Percentiles rank a stretch among this genome's conserved stretches.
These are phyloP conservation scores for Craseonycteris thonglongyai DNA, from an alignment of 2,113 vertebrate genomes.

Conservation along the genomic window DNA sequence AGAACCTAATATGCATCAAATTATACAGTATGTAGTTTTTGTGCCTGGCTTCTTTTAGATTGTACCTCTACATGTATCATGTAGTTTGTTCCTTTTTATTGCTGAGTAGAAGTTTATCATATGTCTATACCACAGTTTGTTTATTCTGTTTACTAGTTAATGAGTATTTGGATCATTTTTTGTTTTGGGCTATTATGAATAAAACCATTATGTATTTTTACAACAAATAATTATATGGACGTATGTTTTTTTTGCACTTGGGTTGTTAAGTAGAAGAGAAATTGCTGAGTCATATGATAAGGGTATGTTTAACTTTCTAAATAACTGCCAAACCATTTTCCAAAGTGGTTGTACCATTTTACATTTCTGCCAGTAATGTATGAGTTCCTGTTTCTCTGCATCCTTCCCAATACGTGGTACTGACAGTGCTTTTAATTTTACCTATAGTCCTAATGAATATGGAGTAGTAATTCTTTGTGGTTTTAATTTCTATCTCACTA, in stretches of 20 bases:
- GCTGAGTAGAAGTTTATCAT: not conserved
- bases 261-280: not conserved
- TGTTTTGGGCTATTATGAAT: not conserved
- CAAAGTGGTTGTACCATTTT: not conserved
- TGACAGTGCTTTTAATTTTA: not conserved
- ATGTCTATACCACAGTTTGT: not conserved
- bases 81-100: not conserved
- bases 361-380: not conserved
- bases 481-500: conserved; percentile 21
- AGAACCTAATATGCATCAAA: not conserved
- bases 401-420: not conserved
- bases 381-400: not conserved
- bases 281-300: not conserved
- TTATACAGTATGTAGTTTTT: not conserved
- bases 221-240: not conserved
- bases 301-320: not conserved
- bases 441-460: not conserved
- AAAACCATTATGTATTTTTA: not conserved
- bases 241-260: not conserved
- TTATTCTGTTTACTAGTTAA: not conserved
- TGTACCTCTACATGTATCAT: not conserved
- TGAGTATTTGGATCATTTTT: not conserved
- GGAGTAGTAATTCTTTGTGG: not conserved
- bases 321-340: not conserved
- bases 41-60: not conserved